phyloP scores from a whole-genome alignment of 2,888 invertebrate genomes.

The Scaptomyza caliginosa region DNA sequence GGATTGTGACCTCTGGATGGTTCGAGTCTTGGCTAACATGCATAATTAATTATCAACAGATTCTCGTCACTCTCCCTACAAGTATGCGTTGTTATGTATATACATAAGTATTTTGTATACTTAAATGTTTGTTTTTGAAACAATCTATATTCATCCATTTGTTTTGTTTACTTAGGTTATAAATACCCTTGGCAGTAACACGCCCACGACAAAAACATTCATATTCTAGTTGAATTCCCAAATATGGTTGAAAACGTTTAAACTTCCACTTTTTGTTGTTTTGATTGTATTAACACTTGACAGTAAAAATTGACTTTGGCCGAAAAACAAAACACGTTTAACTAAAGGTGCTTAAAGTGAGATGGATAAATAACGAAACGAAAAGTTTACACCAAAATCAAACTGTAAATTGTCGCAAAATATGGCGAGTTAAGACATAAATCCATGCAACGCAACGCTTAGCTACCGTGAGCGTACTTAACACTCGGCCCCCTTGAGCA shows the following conservation, averaged over 20 bases:
- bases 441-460: constrained; percentile 53
- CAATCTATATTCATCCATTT: constrained; percentile 11
- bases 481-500: constrained; percentile 36
- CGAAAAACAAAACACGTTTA: constrained; percentile 22
- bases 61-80: background rate
- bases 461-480: constrained; percentile 46
- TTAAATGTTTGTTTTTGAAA: background rate
- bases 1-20: constrained; percentile 27
- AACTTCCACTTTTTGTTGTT: background rate
- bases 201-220: background rate
- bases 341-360: constrained; percentile 57
- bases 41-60: no score
- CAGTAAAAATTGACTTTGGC: constrained; percentile 12
- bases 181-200: background rate
- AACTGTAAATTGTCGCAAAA: constrained; percentile 70
- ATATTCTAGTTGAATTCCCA: no score
- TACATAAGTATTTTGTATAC: background rate
- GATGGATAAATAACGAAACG: constrained; percentile 47
- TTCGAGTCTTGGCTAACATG: constrained; percentile 53
- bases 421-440: constrained; percentile 67
- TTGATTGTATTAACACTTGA: constrained; percentile 2
- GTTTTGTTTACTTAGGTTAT: constrained; percentile 49
- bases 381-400: constrained; percentile 64
- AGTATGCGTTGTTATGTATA: background rate
- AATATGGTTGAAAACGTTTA: no score